Evolutionary conservation across 2,113 vertebrate species (phyloP).

Genomic region (Coreoperca whiteheadi): DNA sequence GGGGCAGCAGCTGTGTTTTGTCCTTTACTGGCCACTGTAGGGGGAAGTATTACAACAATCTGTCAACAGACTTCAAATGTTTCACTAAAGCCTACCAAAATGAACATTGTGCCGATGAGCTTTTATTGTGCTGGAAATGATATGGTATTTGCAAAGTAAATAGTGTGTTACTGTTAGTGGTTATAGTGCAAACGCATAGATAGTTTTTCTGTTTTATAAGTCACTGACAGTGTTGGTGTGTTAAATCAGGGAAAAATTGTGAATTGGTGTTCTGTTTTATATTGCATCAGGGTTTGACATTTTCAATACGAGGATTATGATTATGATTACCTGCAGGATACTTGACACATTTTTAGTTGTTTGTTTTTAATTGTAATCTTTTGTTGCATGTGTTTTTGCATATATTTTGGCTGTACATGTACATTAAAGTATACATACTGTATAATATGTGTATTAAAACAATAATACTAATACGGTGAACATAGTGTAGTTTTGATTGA

Average conservation of each 20-base stretch:
- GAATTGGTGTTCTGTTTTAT: constrained; percentile 11
- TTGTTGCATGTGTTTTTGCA: constrained; percentile 18
- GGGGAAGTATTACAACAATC: constrained; percentile 17
- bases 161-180: constrained; percentile 7
- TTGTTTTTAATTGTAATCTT: background rate
- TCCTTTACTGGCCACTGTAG: constrained; percentile 10
- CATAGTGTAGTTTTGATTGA: background rate
- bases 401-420: constrained; percentile 5
- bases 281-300: constrained; percentile 2
- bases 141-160: constrained; percentile 7
- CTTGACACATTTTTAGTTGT: background rate
- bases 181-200: background rate
- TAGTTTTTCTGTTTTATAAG: constrained; percentile 15
- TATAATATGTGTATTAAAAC: constrained; percentile 24
- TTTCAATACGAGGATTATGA: background rate
- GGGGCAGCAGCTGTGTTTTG: background rate
- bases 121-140: constrained; percentile 12
- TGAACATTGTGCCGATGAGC: background rate
- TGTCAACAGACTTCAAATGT: constrained; percentile 16
- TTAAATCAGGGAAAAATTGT: background rate
- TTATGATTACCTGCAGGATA: background rate
- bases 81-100: constrained; percentile 15
- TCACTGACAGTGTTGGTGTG: background rate
- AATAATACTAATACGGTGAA: background rate
- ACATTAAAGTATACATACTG: background rate